These are phyloP conservation scores for Halcyon chelicuti DNA, from an alignment of 2,797 vertebrate species.

Conservation along the genomic window DNA sequence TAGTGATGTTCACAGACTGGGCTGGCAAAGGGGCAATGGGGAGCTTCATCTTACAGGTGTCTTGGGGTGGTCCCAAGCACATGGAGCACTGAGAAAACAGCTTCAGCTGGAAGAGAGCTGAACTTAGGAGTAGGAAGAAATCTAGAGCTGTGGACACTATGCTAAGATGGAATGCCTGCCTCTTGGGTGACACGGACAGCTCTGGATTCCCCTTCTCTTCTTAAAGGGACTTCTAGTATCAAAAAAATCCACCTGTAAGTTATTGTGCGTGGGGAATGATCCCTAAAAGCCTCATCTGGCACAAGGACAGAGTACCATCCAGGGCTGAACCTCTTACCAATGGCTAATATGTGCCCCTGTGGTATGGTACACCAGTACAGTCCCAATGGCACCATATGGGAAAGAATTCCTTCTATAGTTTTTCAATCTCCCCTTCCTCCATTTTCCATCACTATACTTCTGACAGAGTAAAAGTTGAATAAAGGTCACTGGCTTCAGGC, in stretches of 20 bases:
- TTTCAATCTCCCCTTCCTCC: not conserved
- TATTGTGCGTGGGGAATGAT: not conserved
- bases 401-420: not conserved
- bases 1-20: not conserved
- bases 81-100: not conserved
- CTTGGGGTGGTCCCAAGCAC: not conserved
- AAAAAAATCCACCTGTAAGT: not conserved
- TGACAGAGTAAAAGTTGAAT: not conserved
- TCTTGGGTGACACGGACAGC: not conserved
- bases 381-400: not conserved
- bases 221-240: not conserved
- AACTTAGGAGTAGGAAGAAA: not conserved
- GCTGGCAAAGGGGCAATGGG: fast-evolving
- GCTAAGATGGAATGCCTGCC: not conserved
- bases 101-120: not conserved
- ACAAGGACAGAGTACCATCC: not conserved
- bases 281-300: not conserved
- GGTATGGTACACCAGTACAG: not conserved
- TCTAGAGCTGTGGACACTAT: not conserved
- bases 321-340: not conserved
- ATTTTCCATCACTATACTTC: not conserved
- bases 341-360: fast-evolving
- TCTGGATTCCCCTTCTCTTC: not conserved
- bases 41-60: not conserved
- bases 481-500: not conserved